Conservation (phyloP, 1,140 invertebrate genomes). For the Elysia chlorotica region DNA sequence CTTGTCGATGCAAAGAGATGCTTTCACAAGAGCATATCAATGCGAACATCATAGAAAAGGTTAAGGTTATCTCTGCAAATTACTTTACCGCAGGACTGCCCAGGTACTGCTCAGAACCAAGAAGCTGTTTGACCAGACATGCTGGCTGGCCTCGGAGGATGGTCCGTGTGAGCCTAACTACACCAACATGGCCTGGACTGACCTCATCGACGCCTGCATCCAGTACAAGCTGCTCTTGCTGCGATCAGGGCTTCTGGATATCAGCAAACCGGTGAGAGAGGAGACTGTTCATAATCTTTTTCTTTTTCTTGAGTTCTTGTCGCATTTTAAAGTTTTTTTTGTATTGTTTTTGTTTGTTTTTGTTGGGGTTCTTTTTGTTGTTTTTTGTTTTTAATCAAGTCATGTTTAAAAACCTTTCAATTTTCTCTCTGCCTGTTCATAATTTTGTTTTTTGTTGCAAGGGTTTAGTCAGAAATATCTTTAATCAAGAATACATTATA, state of each 20-base stretch:
- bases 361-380: neutral
- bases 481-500: neutral
- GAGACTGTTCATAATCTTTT: neutral
- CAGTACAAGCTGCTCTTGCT: slow-evolving; percentile 36
- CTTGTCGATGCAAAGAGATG: too few species aligned
- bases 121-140: slow-evolving; percentile 40
- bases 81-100: too few species aligned
- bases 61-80: too few species aligned
- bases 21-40: too few species aligned
- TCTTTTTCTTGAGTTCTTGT: neutral
- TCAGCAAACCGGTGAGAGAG: neutral
- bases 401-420: too few species aligned
- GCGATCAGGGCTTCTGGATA: slow-evolving; percentile 16
- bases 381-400: neutral
- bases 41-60: too few species aligned
- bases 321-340: neutral
- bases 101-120: slow-evolving; percentile 26
- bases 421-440: neutral
- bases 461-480: neutral
- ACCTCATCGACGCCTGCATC: slow-evolving; percentile 44
- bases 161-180: slow-evolving; percentile 40
- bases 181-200: slow-evolving; percentile 50
- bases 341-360: neutral
- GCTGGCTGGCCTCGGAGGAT: slow-evolving; percentile 32
- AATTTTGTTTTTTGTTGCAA: neutral